These are phyloP conservation scores for Spatula versicolor DNA, from an alignment of 2,797 vertebrate species.

Conservation along the genomic window DNA sequence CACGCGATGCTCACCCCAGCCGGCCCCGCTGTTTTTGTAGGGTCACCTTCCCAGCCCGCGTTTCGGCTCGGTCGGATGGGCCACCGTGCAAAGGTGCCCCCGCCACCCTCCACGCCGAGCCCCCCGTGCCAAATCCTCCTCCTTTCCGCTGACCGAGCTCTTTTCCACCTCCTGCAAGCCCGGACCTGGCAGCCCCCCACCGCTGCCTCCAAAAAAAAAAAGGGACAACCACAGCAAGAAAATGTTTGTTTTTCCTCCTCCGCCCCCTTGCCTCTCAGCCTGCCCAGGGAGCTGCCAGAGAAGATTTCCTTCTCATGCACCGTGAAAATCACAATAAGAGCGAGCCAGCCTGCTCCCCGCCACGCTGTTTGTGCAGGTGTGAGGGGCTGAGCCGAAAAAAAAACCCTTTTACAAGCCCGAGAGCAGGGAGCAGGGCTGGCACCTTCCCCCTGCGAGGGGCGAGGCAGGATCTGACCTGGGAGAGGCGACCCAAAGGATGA, in stretches of 20 bases:
- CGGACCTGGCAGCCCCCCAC: background rate
- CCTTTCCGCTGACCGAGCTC: background rate
- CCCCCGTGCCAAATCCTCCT: background rate
- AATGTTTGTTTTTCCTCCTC: background rate
- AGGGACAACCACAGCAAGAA: background rate
- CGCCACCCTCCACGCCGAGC: background rate
- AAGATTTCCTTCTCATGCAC: background rate
- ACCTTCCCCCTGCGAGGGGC: background rate
- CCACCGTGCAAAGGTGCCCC: too few relatives aligned
- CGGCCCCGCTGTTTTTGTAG: background rate
- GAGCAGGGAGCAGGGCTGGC: background rate
- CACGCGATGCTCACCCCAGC: background rate
- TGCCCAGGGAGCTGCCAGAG: conserved; percentile 21
- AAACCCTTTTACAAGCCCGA: background rate
- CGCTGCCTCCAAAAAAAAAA: background rate
- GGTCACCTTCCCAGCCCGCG: background rate
- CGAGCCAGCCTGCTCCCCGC: background rate
- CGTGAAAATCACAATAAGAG: background rate
- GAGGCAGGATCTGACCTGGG: background rate
- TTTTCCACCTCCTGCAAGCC: background rate
- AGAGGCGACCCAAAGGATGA: background rate
- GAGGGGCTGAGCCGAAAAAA: background rate
- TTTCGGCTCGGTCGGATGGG: fast-evolving
- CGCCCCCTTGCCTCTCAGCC: background rate
- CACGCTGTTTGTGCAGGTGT: background rate